Base-by-base conservation (phyloP, 2,113 vertebrate genomes). In the Poecilia latipinna region DNA sequence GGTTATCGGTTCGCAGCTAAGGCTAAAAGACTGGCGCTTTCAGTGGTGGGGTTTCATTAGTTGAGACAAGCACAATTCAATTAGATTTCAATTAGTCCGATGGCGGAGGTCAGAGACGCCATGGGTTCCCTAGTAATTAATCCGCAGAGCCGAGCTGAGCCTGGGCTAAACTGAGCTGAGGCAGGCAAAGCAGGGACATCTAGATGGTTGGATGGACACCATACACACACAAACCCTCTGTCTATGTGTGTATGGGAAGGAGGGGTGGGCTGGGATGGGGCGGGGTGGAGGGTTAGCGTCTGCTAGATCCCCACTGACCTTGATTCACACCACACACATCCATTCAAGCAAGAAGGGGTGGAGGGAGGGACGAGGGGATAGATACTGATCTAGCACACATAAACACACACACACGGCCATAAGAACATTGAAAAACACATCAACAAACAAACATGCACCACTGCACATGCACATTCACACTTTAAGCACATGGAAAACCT, bases 41-140 rank as follows among this genome's bases (percentile, higher is more conserved):
- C 90, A 88, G 90, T 92, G 86, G 89, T 42, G 79, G 89, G 88
- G 91, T 86, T 91, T 94, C 94, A 94, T 94, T 94, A 93, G 94
- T 94, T 93, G 93, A 94, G 93, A 95, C 94, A 91, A 94, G 90
- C 88, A 82, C 92, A 92, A 92, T 94, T 94, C 93, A 94, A 94
- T 95, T 94, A 94, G 92, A 93, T 94, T 95, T 94, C 93, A 95
- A 94, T 95, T 95, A 95, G 88, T 89, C 77, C 85, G 65, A 85
- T 65, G 86, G 90, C 90, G 89, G 92, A 95, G 94, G 94, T 94
- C 94, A 94, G 90, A 88, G 90, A 89, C 78, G 92, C 84, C 32
- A 79, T 78, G 86, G 93, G 90, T 91, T 94, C 90, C 88, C 85
- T 75, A 89, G 92, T 94, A 94, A 95, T 94, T 94, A 94, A 93